These are phyloP conservation scores for Phylloscopus trochilus DNA, from an alignment of 2,113 vertebrate species.

Conservation along the genomic window DNA sequence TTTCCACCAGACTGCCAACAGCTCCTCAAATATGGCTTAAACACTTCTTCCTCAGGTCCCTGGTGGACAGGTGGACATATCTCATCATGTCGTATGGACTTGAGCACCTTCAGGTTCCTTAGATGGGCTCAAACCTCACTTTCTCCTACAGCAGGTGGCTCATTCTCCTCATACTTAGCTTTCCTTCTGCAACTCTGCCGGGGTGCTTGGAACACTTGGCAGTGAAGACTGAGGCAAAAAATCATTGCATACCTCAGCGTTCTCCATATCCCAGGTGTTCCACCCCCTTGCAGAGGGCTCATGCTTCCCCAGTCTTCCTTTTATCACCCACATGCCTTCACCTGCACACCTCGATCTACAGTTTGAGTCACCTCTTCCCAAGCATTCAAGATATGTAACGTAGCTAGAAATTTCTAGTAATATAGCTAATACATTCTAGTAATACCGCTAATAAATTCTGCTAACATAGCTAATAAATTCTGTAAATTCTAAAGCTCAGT, in stretches of 20 bases:
- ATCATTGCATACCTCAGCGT: too few species aligned
- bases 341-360: rapidly evolving
- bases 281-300: too few species aligned
- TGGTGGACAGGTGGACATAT: too few species aligned
- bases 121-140: not conserved
- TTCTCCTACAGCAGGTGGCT: not conserved
- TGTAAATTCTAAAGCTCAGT: not conserved
- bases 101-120: not conserved
- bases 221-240: not conserved
- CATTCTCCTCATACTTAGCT: not conserved
- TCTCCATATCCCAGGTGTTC: too few species aligned
- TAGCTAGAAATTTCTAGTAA: too few species aligned
- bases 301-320: not conserved
- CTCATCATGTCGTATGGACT: not conserved
- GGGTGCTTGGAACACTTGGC: not conserved
- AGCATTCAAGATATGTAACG: not conserved
- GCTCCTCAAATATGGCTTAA: not conserved
- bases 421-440: not conserved
- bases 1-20: not conserved
- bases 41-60: not conserved
- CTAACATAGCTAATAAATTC: not conserved
- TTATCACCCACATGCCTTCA: not conserved
- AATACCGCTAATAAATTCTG: too few species aligned
- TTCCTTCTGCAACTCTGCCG: not conserved
- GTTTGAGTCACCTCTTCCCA: not conserved